Percentiles rank a stretch among this genome's conserved stretches.
Conservation (phyloP, 2,888 invertebrate genomes). For the Nephrotoma flavescens region DNA sequence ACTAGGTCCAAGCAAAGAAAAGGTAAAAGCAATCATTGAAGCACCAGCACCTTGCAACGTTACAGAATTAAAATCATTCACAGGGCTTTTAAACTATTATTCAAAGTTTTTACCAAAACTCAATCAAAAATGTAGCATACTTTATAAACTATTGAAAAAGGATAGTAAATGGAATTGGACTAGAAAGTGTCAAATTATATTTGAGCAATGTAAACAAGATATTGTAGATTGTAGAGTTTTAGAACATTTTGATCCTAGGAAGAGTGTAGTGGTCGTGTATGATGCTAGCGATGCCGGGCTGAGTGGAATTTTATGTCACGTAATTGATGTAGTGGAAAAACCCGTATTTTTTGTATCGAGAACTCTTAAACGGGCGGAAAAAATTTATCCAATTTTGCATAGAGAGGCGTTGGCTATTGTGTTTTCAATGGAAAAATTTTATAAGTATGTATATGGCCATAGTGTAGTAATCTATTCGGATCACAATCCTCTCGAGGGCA, state of each 20-base stretch:
- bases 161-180: too few relatives aligned
- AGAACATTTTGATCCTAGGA: neutral
- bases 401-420: neutral
- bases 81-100: too few relatives aligned
- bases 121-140: too few relatives aligned
- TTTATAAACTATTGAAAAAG: too few relatives aligned
- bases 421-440: neutral
- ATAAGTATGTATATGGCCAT: neutral
- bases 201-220: too few relatives aligned
- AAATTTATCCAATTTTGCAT: neutral
- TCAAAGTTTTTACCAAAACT: too few relatives aligned
- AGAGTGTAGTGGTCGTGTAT: neutral
- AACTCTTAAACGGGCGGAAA: neutral
- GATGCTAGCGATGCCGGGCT: neutral
- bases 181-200: too few relatives aligned
- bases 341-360: neutral
- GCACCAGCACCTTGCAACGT: too few relatives aligned
- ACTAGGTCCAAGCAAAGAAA: too few relatives aligned
- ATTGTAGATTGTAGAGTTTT: too few relatives aligned
- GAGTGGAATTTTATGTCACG: neutral
- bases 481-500: neutral
- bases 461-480: neutral
- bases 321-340: neutral
- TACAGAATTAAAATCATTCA: too few relatives aligned
- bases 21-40: too few relatives aligned